Base-by-base conservation (phyloP, 2,888 invertebrate species). In the Drosophila nr. medialis region DNA sequence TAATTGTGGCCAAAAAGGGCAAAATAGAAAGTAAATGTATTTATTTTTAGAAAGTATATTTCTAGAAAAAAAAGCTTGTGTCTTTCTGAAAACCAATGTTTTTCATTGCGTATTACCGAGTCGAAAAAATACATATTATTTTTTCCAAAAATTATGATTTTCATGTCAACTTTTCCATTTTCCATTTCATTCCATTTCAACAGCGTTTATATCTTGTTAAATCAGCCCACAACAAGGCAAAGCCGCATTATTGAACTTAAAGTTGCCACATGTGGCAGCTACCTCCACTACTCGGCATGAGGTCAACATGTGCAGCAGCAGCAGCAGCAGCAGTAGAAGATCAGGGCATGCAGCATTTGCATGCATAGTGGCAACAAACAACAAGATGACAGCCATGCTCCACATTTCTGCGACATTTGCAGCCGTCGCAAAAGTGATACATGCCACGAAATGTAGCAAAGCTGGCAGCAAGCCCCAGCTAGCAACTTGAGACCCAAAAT, bases 341-440 rank as follows among this genome's bases (percentile, higher is more conserved):
- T 36, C 13, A 11, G 36, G 24, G 13, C 36, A 27, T 11, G 59
- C 59, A 67, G 66, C 72, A 86, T 81, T 84, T 80, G 72, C 80
- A 86, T 83, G 73, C 78, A 83, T 64, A 75, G 67, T 67, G 67
- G 71, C 81, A 77, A 75, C 81, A 85, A 86, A 45, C 24, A 24
- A 42, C 42, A 21, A 42, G 42, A 42, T 21, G 42, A 42, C 42
- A 24, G 45, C 24, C 83, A 77, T 89, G 86, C 81, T 83, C 86
- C 85, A 86, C 75, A 79, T 86, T 89, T 77, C 72, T 75, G 77
- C 72, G 89, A 84, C 89, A 86, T 84, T 87, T 81, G 75, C 70
- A 64, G 55, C 58, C 50, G 60, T 55, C n/a, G 48, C 49, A 73
- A 82, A 80, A 83, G 75, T 87, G 79, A 75, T 81, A 83, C 81